phyloP scores from a whole-genome alignment of 2,113 vertebrate genomes.

The Clarias gariepinus region DNA sequence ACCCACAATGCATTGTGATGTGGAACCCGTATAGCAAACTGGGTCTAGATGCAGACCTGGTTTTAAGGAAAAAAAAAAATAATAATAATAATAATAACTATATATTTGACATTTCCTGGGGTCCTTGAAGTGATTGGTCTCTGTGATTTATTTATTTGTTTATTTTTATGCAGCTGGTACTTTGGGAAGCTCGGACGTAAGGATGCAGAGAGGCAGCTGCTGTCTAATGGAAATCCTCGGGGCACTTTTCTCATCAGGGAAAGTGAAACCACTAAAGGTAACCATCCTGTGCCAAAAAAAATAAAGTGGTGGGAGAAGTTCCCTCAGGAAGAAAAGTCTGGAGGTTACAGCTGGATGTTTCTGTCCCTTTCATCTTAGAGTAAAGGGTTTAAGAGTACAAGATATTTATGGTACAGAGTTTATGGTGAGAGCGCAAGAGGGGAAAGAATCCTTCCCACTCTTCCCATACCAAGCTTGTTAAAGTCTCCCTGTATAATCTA shows the following conservation, averaged over 20 bases:
- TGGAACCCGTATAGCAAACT: neutral
- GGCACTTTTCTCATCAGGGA: constrained; percentile 99
- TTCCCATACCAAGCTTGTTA: neutral
- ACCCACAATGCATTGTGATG: neutral
- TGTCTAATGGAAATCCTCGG: constrained; percentile 94
- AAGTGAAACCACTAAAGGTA: constrained; percentile 99
- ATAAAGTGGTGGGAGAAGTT: neutral
- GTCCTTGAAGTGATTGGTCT: too few species aligned
- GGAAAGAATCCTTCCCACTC: neutral
- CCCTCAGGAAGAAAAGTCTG: neutral
- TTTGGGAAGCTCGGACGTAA: constrained; percentile 98
- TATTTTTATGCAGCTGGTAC: constrained; percentile 83
- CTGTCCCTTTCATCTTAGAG: neutral
- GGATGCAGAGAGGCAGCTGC: constrained; percentile 95
- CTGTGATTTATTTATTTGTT: too few species aligned
- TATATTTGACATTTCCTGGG: too few species aligned
- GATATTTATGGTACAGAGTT: neutral
- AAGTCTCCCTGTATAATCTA: neutral
- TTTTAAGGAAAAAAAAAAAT: constrained; percentile 15
- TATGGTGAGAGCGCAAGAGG: neutral
- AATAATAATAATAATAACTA: too few species aligned
- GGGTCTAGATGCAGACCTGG: neutral
- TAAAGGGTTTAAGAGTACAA: neutral
- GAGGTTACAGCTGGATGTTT: neutral
- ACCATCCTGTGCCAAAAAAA: constrained; percentile 9